phyloP scores from a whole-genome alignment of 2,113 vertebrate species.

The Albula goreensis region DNA sequence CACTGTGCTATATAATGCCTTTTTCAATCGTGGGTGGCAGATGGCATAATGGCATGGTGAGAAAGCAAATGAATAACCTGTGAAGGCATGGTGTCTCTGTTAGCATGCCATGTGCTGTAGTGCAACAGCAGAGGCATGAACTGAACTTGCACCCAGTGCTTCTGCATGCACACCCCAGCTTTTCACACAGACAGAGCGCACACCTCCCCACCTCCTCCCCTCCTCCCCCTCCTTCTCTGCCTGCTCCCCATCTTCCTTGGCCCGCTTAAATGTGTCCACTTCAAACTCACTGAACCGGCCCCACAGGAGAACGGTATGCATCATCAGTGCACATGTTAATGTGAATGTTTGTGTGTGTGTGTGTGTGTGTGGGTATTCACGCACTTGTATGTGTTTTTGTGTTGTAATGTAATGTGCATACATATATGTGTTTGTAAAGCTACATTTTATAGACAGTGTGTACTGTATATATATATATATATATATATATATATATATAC shows the following conservation, averaged over 20 bases:
- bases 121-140: background rate
- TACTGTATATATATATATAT: too few species aligned
- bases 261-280: background rate
- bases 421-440: too few species aligned
- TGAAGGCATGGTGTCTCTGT: background rate
- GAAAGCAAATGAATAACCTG: background rate
- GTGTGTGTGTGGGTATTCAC: background rate
- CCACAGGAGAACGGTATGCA: background rate
- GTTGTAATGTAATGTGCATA: too few species aligned
- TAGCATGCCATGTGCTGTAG: background rate
- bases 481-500: too few species aligned
- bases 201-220: background rate
- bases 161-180: background rate
- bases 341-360: background rate
- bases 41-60: background rate
- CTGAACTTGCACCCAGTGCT: background rate
- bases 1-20: background rate
- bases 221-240: background rate
- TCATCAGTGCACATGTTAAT: background rate
- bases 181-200: background rate
- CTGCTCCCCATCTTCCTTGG: background rate
- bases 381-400: background rate
- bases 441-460: too few species aligned
- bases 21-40: background rate
- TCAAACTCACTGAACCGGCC: background rate